These are phyloP conservation scores for Formica selysi DNA, from an alignment of 1,140 invertebrate genomes.

Conservation along the genomic window DNA sequence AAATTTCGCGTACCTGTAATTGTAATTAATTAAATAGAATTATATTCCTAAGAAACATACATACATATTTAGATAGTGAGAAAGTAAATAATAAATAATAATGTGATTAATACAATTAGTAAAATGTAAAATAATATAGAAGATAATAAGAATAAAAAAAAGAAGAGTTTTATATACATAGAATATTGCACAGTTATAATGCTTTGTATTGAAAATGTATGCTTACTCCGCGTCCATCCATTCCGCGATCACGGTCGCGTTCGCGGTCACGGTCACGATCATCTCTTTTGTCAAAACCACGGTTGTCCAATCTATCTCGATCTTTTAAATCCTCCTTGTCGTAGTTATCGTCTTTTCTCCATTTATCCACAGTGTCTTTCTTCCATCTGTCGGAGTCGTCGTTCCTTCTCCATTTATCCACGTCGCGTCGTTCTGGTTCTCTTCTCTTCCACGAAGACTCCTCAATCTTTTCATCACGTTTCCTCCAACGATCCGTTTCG, in stretches of 20 bases:
- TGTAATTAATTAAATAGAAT: conserved; percentile 1
- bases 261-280: conserved; percentile 74
- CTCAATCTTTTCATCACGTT: conserved; percentile 76
- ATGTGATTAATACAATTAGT: neutral
- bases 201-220: conserved; percentile 2
- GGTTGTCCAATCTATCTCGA: conserved; percentile 66
- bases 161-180: neutral
- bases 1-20: conserved; percentile 65
- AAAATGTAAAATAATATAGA: conserved; percentile 1
- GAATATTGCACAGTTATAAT: neutral
- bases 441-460: conserved; percentile 72
- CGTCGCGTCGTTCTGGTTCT: conserved; percentile 62
- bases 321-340: conserved; percentile 74
- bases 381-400: conserved; percentile 63
- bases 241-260: conserved; percentile 63
- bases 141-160: neutral
- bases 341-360: conserved; percentile 59
- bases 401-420: conserved; percentile 62
- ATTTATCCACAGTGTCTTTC: conserved; percentile 57
- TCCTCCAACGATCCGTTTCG: conserved; percentile 65
- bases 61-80: neutral
- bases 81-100: neutral
- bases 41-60: neutral
- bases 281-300: conserved; percentile 62
- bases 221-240: conserved; percentile 64